Conservation (phyloP, 2,888 invertebrate species). For the Camptogramma bilineatum region DNA sequence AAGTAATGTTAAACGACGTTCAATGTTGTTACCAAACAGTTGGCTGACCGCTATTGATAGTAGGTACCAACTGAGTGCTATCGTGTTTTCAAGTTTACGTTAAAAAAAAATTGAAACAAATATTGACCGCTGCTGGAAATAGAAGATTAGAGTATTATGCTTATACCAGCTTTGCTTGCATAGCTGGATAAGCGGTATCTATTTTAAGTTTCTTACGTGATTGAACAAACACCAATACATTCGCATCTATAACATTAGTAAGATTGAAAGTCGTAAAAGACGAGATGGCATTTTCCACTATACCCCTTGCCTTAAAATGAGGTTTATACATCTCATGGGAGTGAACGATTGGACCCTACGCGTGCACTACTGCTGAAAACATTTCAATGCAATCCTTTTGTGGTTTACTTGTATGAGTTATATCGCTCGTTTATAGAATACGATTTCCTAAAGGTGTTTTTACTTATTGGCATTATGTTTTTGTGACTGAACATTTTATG, state of each 20-base stretch:
- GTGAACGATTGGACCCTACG: neutral
- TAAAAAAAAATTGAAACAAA: too few species aligned
- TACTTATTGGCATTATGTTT: neutral
- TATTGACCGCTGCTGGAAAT: too few species aligned
- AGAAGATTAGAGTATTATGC: too few species aligned
- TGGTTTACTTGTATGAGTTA: neutral
- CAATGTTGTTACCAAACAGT: too few species aligned
- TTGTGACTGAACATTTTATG: neutral
- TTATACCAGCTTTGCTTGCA: neutral
- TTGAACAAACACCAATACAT: neutral
- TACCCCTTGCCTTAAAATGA: neutral
- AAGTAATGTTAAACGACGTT: too few species aligned
- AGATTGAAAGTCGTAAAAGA: neutral
- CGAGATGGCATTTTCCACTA: neutral
- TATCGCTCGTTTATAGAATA: neutral
- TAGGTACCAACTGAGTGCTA: too few species aligned
- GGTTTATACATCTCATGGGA: neutral
- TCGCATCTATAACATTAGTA: neutral
- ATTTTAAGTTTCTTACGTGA: neutral
- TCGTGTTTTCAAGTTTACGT: too few species aligned
- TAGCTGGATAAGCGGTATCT: neutral
- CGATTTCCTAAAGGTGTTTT: too few species aligned
- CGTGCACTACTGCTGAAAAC: neutral
- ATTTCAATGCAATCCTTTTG: neutral
- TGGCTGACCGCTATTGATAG: too few species aligned